Evolutionary conservation across 2,797 vertebrate genomes (phyloP).

Genomic region (Lutjanus campechanus): DNA sequence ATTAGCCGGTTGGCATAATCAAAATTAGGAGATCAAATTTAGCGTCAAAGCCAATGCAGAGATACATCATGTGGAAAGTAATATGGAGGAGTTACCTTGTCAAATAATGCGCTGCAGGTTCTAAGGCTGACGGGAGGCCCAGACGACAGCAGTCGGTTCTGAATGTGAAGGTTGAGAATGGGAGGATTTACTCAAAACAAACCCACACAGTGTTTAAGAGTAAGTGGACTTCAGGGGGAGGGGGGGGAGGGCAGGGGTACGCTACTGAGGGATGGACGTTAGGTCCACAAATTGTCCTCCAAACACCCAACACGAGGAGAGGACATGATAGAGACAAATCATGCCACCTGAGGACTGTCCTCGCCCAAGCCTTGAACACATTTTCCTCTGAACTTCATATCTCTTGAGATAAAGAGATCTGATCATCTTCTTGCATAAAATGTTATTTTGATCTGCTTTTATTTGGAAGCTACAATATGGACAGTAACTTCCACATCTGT

Average conservation of each 20-base stretch:
- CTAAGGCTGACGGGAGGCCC: slow-evolving; percentile 90
- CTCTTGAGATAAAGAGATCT: slow-evolving; percentile 1
- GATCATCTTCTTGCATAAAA: background rate
- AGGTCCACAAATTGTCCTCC: slow-evolving; percentile 36
- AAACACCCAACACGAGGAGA: slow-evolving; percentile 34
- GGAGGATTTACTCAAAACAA: slow-evolving; percentile 85
- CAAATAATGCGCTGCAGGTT: slow-evolving; percentile 90
- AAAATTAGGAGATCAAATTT: slow-evolving; percentile 64
- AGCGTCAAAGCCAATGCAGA: slow-evolving; percentile 75
- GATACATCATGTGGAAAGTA: slow-evolving; percentile 78
- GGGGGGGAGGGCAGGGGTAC: slow-evolving; percentile 47
- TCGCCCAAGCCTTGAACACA: slow-evolving; percentile 1
- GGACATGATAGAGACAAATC: slow-evolving; percentile 36
- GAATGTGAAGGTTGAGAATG: slow-evolving; percentile 88
- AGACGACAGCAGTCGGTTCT: slow-evolving; percentile 90
- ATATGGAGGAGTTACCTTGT: slow-evolving; percentile 88
- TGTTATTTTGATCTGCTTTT: background rate
- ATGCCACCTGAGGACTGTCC: slow-evolving; percentile 29
- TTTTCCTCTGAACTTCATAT: background rate
- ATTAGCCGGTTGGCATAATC: slow-evolving; percentile 41
- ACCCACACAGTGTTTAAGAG: slow-evolving; percentile 80
- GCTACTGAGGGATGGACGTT: slow-evolving; percentile 57
- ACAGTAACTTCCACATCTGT: slow-evolving; percentile 2
- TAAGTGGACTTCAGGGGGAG: slow-evolving; percentile 56
- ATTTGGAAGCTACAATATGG: background rate